A percentile compares a stretch with the other conserved stretches of the same genome.
Conservation (phyloP, 2,888 invertebrate species). For the Arctia plantaginis region DNA sequence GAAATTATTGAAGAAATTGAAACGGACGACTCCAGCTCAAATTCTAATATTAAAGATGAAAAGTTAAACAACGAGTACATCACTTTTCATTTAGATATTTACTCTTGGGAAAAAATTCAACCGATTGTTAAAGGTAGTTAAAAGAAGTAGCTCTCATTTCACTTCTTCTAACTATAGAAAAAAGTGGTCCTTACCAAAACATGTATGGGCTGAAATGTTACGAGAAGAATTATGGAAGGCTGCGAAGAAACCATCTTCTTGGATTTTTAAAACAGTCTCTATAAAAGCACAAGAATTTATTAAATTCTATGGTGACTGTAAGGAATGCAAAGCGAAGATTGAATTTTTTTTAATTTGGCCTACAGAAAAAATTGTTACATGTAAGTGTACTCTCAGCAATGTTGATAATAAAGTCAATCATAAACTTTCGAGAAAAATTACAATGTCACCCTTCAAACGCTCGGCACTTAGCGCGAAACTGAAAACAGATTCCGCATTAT, state of each 20-base stretch:
- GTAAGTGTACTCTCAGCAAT: slow-evolving; percentile 4
- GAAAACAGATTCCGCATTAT: slow-evolving; percentile 13
- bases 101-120: slow-evolving; percentile 10
- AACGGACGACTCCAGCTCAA: not conserved
- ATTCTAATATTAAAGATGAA: too few relatives aligned
- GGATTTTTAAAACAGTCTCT: slow-evolving; percentile 10
- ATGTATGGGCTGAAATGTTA: slow-evolving; percentile 13
- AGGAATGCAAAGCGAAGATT: slow-evolving; percentile 7
- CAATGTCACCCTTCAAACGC: too few relatives aligned
- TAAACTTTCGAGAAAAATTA: too few relatives aligned
- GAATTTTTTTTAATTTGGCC: slow-evolving; percentile 13
- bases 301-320: slow-evolving; percentile 13
- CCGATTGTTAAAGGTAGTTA: slow-evolving; percentile 11
- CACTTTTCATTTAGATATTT: slow-evolving; percentile 12
- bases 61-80: too few relatives aligned
- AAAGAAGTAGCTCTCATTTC: slow-evolving; percentile 13
- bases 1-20: too few relatives aligned
- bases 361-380: slow-evolving; percentile 15
- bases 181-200: slow-evolving; percentile 12
- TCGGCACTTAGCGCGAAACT: too few relatives aligned
- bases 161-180: slow-evolving; percentile 16
- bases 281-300: slow-evolving; percentile 13
- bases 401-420: slow-evolving; percentile 15
- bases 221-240: too few relatives aligned
- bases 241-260: slow-evolving; percentile 11